Conservation (phyloP, 2,888 invertebrate species). For the Ophraella communa region DNA sequence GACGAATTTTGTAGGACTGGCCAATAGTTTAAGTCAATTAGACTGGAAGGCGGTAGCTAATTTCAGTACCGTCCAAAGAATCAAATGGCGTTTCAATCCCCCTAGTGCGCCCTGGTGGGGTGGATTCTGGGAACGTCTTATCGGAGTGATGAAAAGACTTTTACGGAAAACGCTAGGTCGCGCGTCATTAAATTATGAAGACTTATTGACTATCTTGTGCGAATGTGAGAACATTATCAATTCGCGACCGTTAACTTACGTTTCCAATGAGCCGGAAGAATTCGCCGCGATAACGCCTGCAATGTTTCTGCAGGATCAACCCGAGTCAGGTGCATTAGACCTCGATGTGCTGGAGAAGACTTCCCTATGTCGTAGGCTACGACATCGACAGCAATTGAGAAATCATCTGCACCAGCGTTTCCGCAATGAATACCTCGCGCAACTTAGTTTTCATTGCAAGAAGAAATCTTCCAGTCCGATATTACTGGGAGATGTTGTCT, state of each 20-base stretch:
- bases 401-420: constrained; percentile 14
- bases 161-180: constrained; percentile 11
- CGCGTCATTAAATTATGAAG: constrained; percentile 25
- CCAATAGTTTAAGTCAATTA: constrained; percentile 49
- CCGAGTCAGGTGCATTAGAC: constrained; percentile 32
- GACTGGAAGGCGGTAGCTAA: constrained; percentile 41
- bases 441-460: constrained; percentile 10
- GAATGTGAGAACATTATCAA: constrained; percentile 30
- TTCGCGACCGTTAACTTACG: constrained; percentile 27
- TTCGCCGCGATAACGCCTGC: constrained; percentile 30
- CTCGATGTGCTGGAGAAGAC: constrained; percentile 29
- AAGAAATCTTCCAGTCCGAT: constrained; percentile 5
- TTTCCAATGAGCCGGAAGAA: constrained; percentile 21
- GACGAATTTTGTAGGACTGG: too few species aligned
- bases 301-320: constrained; percentile 41
- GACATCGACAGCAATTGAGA: too few species aligned
- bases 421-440: constrained; percentile 31
- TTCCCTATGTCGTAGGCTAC: too few species aligned
- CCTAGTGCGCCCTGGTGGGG: constrained; percentile 24
- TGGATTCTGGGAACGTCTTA: constrained; percentile 23
- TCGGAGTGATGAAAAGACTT: constrained; percentile 20
- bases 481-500: too few species aligned
- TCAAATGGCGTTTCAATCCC: constrained; percentile 26
- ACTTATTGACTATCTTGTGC: constrained; percentile 22
- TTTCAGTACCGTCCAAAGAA: constrained; percentile 8